Evolutionary conservation across 2,113 vertebrate genomes (phyloP), one percentile per base, ranked within the genome.

Genomic region (Nothoprocta perdicaria): DNA sequence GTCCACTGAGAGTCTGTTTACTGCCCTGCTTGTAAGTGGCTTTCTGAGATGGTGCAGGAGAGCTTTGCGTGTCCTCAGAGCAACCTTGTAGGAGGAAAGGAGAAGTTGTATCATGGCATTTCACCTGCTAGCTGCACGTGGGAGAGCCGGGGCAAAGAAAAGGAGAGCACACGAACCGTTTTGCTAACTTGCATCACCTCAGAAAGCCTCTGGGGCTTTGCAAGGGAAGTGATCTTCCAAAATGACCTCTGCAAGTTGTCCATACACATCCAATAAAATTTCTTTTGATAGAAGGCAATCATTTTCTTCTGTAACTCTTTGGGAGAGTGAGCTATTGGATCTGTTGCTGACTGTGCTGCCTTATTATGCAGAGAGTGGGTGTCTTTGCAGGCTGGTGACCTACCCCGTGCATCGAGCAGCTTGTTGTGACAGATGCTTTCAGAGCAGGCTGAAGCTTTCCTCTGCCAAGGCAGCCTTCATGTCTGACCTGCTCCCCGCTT

Each of bases 71-170:
- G 55, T 8, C 35, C 67, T 31, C 45, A 18, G 24, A 35, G 38
- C 35, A 83, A 41, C 35, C 24, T 50, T 40, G 31, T 4, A 10
- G 35, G 67, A 27, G 40, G 66, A 57, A 73, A 77, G 52, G 40
- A 68, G 45, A 31, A 43, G 15, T 14, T 0, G 0, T 27, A 14
- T 7, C 26, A 11, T 27, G 24, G 46, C 23, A 63, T 35, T 41
- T 14, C 52, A 26, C 23, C 72, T 29, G 14, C 26, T 22, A 15
- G 38, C 27, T 29, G 31, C 23, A 24, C 8, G 16, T 5, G 35
- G 13, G 9, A 40, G 62, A 65, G 40, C 26, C 73, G 40, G 6
- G 19, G 14, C 62, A 65, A 65, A 41, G 66, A 10, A 31, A 3
- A 1, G 3, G 48, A 22, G 19, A 46, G 10, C 33, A 38, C 18